Evolutionary conservation across 2,888 invertebrate genomes (phyloP), one percentile per base, ranked within the genome.

Genomic region (Ommatoiulus sabulosus): DNA sequence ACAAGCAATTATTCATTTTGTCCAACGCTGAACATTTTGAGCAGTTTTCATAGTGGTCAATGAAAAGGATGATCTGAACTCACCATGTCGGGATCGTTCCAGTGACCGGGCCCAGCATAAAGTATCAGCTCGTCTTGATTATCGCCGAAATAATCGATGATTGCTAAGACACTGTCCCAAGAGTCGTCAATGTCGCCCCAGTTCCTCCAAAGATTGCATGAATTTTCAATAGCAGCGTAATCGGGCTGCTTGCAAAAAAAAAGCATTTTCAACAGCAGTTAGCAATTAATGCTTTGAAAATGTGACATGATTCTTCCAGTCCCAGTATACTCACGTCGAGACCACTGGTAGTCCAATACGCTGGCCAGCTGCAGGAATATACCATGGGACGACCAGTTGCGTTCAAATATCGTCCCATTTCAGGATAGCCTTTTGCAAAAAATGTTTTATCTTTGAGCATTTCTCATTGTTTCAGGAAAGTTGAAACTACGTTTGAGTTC

Each of bases 1-100:
- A 35, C n/a, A 2, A 35, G 35, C 35, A 35, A 35, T 35, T 35
- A 57, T 46, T 5, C 35, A 35, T 35, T 35, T 35, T 44, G 12
- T 24, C 15, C 87, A 24, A 6, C 12, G 17, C 15, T n/a, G 35
- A 43, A 63, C 43, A 63, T 20, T 57, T n/a, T 12, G 35, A 7
- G 6, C 17, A 72, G 17, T 57, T 0, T 46, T 15, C 35, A 35
- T 35, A 35, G 35, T 35, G 35, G 35, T 35, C 35, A 35, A 35
- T 35, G 35, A 35, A 35, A 35, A 35, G 35, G 35, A n/a, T 80
- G 10, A 12, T 12, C 35, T 15, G 15, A 35, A n/a, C 90, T 91
- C 98, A 98, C 97, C 98, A 98, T 98, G 92, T 99, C 98, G 44
- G 98, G 98, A 93, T 99, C 98, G 93, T 98, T 99, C 97, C 97